Conservation (phyloP, 2,888 invertebrate species). For the Tetropium fuscum region DNA sequence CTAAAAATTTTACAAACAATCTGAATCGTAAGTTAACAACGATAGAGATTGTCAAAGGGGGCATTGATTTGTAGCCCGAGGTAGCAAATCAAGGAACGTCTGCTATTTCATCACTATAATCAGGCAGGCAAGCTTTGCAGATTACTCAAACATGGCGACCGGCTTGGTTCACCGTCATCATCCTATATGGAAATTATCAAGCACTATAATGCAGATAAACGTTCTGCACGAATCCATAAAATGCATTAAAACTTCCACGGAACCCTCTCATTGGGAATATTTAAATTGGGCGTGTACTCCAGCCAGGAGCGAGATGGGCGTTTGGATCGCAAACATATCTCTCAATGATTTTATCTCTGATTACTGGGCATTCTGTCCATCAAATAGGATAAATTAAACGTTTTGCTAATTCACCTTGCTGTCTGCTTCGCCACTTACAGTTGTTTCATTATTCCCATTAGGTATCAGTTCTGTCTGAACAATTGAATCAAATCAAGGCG, state of each 20-base stretch:
- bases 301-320: slow-evolving; percentile 47
- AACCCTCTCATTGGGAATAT: slow-evolving; percentile 62
- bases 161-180: slow-evolving; percentile 54
- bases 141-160: slow-evolving; percentile 48
- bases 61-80: slow-evolving; percentile 40
- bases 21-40: slow-evolving; percentile 36
- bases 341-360: slow-evolving; percentile 42
- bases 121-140: slow-evolving; percentile 57
- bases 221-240: slow-evolving; percentile 63
- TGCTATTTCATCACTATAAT: slow-evolving; percentile 62
- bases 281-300: slow-evolving; percentile 59
- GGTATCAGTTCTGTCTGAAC: neutral
- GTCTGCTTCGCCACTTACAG: slow-evolving; percentile 1
- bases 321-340: slow-evolving; percentile 38
- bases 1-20: slow-evolving; percentile 38
- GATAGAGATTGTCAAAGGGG: slow-evolving; percentile 43
- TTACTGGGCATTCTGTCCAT: slow-evolving; percentile 29
- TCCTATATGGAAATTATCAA: slow-evolving; percentile 63
- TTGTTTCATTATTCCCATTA: neutral
- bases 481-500: neutral
- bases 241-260: slow-evolving; percentile 59
- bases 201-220: slow-evolving; percentile 64
- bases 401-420: slow-evolving; percentile 12
- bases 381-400: slow-evolving; percentile 17
- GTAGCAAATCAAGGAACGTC: slow-evolving; percentile 51